Base-by-base conservation (phyloP, 2,113 vertebrate genomes). In the Egretta garzetta region DNA sequence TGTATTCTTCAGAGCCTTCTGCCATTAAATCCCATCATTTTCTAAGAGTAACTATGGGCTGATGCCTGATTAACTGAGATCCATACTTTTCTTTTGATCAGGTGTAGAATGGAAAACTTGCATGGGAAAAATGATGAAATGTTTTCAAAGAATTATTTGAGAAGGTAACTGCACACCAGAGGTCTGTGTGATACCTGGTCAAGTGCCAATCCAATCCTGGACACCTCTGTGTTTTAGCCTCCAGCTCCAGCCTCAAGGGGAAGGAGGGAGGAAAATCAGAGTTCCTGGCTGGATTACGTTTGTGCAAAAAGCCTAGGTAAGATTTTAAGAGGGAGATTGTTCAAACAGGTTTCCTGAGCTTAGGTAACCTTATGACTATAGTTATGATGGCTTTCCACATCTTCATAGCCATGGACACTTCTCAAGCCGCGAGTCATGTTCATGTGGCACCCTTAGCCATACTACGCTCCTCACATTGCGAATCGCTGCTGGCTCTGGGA, bases 381-480 rank as follows among this genome's bases (percentile, higher is more conserved):
- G 72, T 76, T 63, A 8, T 49, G 27, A 24, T 62, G 63, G 13
- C 28, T 91, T 63, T 86, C 67, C 30, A 12, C 9, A 71, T 30
- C 28, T 56, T 70, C 60, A 10, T 5, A n/a, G 32, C 8, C 63
- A 17, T 2, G 35, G 55, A 22, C n/a, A 27, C 18, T 3, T 35
- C 63, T 41, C 64, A 49, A 17, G 30, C 12, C 1, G 3, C 0
- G 2, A 50, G 16, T 13, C 5, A 2, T 59, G 28, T 22, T 79
- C 52, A 10, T 0, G 4, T 1, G 47, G 58, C 24, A 2, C 18
- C 70, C 33, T 47, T 55, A 83, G 53, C 30, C 45, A 3, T 10
- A 45, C 55, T 84, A n/a, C 52, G 11, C 12, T 84, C 35, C 75
- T 60, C 68, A 41, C 1, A 3, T 35, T 64, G 58, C 18, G 64